Conservation (phyloP, 2,888 invertebrate species). For the Parthenolecanium corni region DNA sequence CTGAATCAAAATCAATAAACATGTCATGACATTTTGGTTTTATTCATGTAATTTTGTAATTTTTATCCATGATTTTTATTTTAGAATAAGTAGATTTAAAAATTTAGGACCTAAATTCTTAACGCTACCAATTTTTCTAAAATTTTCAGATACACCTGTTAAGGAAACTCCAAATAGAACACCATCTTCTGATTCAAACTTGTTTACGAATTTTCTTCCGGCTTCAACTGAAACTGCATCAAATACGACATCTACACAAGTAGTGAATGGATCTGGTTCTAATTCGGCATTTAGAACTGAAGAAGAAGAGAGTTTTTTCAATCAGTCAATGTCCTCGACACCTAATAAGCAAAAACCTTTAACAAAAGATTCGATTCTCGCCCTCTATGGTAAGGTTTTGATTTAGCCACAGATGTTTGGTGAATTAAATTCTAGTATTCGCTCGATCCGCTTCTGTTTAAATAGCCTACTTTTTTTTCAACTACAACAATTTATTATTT, state of each 20-base stretch:
- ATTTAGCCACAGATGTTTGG: too few relatives aligned
- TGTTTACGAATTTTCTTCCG: conserved; percentile 62
- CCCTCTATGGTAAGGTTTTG: conserved; percentile 37
- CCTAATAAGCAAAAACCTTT: conserved; percentile 38
- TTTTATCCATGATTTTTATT: too few relatives aligned
- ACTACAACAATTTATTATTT: too few relatives aligned
- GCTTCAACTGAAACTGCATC: conserved; percentile 43
- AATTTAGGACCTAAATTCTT: too few relatives aligned
- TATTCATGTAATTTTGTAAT: too few relatives aligned
- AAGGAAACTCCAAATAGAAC: conserved; percentile 29
- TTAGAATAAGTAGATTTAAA: too few relatives aligned
- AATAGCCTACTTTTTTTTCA: too few relatives aligned
- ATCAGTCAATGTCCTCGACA: conserved; percentile 56
- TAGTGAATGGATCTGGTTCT: conserved; percentile 26
- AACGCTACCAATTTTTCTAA: too few relatives aligned
- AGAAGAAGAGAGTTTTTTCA: conserved; percentile 80
- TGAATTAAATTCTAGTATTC: too few relatives aligned
- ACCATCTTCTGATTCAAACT: conserved; percentile 46
- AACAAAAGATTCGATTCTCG: conserved; percentile 89
- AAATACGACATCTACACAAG: conserved; percentile 31
- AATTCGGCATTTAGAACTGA: conserved; percentile 47
- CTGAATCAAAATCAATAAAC: too few relatives aligned
- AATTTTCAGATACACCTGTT: conserved; percentile 32
- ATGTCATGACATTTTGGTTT: too few relatives aligned
- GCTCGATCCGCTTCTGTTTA: too few relatives aligned